A percentile compares a stretch with the other conserved stretches of the same genome.
Evolutionary conservation across 2,113 vertebrate species (phyloP).

Genomic region (Ancistrus triradiatus): DNA sequence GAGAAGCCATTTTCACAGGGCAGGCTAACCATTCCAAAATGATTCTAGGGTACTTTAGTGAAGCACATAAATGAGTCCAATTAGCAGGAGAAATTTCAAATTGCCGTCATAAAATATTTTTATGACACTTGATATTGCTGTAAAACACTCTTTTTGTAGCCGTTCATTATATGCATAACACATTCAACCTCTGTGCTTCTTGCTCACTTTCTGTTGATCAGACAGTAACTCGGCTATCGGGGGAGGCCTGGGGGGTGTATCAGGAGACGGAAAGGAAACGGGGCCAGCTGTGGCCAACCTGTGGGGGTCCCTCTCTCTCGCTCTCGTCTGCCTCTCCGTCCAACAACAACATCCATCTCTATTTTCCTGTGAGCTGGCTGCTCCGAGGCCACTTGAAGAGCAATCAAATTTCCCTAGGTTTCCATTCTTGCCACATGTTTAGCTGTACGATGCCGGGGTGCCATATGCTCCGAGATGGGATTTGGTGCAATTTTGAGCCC

Average conservation of each 20-base stretch:
- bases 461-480: slow-evolving; percentile 50
- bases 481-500: slow-evolving; percentile 38
- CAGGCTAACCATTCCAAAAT: too few species aligned
- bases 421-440: slow-evolving; percentile 50
- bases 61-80: too few species aligned
- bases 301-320: slow-evolving; percentile 28
- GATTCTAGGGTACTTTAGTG: too few species aligned
- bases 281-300: slow-evolving; percentile 39
- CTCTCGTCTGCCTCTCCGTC: slow-evolving; percentile 26
- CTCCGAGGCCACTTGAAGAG: slow-evolving; percentile 39
- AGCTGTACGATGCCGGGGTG: slow-evolving; percentile 35
- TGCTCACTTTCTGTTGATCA: slow-evolving; percentile 15
- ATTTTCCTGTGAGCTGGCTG: slow-evolving; percentile 43
- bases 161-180: too few species aligned
- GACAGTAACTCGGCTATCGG: slow-evolving; percentile 45
- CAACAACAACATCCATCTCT: slow-evolving; percentile 53
- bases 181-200: slow-evolving; percentile 37
- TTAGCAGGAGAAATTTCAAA: too few species aligned
- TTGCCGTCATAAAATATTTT: too few species aligned
- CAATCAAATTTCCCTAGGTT: slow-evolving; percentile 50
- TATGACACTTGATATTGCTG: too few species aligned
- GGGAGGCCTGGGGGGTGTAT: slow-evolving; percentile 27
- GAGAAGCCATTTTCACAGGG: too few species aligned
- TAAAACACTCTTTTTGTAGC: too few species aligned
- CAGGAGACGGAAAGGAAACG: not conserved